phyloP scores from a whole-genome alignment of 2,113 vertebrate genomes.

The Rattus rattus region DNA sequence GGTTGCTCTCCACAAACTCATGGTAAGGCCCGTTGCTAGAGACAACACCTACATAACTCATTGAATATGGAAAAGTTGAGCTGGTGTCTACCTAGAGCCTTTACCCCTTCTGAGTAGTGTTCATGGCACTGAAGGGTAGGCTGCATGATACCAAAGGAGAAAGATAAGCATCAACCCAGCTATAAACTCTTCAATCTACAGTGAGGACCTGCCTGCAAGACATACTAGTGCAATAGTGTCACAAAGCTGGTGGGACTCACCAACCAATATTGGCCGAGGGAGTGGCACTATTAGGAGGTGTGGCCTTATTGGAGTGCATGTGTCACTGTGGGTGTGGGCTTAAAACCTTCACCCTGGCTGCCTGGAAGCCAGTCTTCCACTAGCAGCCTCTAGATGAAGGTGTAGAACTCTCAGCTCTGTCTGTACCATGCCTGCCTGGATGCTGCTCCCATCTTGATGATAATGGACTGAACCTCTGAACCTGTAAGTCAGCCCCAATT shows the following conservation, averaged over 20 bases:
- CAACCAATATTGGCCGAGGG: not conserved
- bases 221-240: not conserved
- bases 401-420: no score
- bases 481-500: no score
- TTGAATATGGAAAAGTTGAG: not conserved
- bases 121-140: not conserved
- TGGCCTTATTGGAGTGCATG: no score
- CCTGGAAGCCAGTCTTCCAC: no score
- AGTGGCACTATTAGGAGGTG: no score
- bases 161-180: not conserved
- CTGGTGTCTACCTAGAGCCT: not conserved
- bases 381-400: no score
- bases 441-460: no score
- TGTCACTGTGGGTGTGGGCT: no score
- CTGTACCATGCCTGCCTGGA: no score
- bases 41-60: not conserved
- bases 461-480: no score
- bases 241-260: not conserved
- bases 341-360: no score
- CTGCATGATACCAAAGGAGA: not conserved
- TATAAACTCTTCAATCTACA: not conserved
- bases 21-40: not conserved
- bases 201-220: not conserved
- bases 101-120: not conserved
- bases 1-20: not conserved